Conservation (phyloP, 2,113 vertebrate genomes). For the Neotoma lepida region DNA sequence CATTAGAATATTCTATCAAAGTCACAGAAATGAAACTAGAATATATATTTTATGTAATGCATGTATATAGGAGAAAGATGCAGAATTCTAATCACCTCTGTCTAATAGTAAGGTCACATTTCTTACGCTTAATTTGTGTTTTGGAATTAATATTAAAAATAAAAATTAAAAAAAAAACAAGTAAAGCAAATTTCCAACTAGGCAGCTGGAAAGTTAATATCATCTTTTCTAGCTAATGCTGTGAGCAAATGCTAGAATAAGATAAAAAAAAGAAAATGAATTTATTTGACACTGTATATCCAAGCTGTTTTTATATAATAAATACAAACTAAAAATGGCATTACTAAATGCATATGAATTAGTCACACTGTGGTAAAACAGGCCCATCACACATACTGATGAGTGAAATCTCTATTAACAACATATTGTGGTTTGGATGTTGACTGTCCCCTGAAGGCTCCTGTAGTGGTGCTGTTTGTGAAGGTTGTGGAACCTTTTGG, state of each 20-base stretch:
- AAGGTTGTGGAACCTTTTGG: neutral
- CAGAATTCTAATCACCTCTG: neutral
- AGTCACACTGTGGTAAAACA: neutral
- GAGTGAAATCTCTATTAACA: neutral
- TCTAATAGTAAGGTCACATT: neutral
- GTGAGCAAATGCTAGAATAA: neutral
- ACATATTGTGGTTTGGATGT: neutral
- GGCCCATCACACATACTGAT: too few relatives aligned
- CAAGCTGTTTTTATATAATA: neutral
- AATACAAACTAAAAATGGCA: neutral
- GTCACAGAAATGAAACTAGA: neutral
- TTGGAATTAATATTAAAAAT: neutral
- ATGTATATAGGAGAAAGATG: neutral
- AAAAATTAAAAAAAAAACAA: neutral
- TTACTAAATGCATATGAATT: neutral
- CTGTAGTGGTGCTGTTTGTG: neutral
- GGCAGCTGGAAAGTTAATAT: neutral
- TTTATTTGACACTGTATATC: neutral
- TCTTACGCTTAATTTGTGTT: neutral
- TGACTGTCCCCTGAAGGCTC: too few relatives aligned
- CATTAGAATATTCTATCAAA: neutral
- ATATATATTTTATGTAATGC: neutral
- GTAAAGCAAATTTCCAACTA: neutral
- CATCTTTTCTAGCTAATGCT: neutral
- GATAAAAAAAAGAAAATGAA: neutral